Evolutionary conservation across 2,113 vertebrate species (phyloP).

Genomic region (Gnathonemus longibarbis): DNA sequence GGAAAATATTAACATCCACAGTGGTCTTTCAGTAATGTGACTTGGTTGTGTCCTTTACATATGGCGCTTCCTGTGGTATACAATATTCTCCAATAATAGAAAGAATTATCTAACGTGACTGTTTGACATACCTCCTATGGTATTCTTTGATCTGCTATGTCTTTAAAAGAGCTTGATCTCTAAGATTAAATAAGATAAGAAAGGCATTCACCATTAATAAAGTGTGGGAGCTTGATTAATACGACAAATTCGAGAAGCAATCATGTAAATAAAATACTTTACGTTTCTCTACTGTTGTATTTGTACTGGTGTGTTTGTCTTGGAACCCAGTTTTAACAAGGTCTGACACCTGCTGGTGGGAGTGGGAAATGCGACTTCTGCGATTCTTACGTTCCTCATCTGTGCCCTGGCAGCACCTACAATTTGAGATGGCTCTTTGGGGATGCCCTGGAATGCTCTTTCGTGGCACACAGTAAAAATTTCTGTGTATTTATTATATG

Average conservation of each 20-base stretch:
- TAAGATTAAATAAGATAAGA: neutral
- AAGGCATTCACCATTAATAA: neutral
- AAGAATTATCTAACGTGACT: neutral
- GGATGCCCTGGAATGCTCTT: neutral
- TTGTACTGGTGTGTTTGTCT: neutral
- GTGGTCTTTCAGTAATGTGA: neutral
- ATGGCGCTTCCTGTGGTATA: neutral
- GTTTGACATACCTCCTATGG: neutral
- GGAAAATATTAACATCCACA: neutral
- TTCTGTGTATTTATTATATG: neutral
- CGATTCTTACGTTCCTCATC: neutral
- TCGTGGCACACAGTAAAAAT: constrained; percentile 9
- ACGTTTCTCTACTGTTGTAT: neutral
- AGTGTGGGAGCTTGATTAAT: neutral
- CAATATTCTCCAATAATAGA: neutral
- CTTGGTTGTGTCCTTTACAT: neutral
- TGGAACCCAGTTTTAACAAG: neutral
- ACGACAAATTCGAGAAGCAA: neutral
- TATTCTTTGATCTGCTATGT: neutral
- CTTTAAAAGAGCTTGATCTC: constrained; percentile 6
- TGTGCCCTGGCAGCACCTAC: constrained; percentile 1
- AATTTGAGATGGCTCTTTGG: neutral
- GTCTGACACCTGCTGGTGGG: constrained; percentile 20
- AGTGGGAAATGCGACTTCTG: neutral
- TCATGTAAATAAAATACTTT: constrained; percentile 4